phyloP scores from a whole-genome alignment of 2,113 vertebrate species.

The Esox niger region DNA sequence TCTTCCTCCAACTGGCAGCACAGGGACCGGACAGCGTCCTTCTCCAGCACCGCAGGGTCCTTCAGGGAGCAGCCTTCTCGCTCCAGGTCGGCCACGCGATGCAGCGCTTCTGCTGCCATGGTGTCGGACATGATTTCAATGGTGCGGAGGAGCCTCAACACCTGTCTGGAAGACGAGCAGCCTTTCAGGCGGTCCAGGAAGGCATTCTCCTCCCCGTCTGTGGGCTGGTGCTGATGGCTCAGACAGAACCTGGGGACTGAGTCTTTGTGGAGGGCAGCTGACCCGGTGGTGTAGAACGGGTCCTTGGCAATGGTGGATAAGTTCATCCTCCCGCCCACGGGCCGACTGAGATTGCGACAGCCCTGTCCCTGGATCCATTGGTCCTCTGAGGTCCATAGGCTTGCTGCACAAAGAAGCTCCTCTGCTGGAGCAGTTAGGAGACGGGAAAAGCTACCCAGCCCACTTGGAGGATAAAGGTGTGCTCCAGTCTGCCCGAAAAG shows the following conservation, averaged over 20 bases:
- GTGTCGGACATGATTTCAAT: slow-evolving; percentile 67
- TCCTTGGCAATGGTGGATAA: slow-evolving; percentile 58
- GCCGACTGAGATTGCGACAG: slow-evolving; percentile 31
- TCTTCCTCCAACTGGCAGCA: slow-evolving; percentile 80
- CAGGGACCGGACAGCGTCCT: slow-evolving; percentile 68
- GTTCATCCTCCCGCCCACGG: slow-evolving; percentile 38
- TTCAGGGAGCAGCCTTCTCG: slow-evolving; percentile 45
- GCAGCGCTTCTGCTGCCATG: slow-evolving; percentile 75
- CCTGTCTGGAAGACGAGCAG: slow-evolving; percentile 69
- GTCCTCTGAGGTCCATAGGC: slow-evolving; percentile 24
- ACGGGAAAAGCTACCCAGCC: not conserved
- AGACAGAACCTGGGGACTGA: slow-evolving; percentile 34
- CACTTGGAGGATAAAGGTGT: slow-evolving; percentile 21
- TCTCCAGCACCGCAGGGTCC: slow-evolving; percentile 68
- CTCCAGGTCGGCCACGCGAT: slow-evolving; percentile 81
- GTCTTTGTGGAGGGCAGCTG: slow-evolving; percentile 52
- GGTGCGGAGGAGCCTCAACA: slow-evolving; percentile 72
- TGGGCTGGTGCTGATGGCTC: slow-evolving; percentile 46
- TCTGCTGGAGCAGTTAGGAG: slow-evolving; percentile 6
- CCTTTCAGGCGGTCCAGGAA: slow-evolving; percentile 61
- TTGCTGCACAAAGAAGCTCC: slow-evolving; percentile 17
- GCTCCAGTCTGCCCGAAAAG: slow-evolving; percentile 26
- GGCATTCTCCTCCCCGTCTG: slow-evolving; percentile 52
- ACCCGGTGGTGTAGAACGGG: slow-evolving; percentile 54
- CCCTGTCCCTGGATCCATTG: slow-evolving; percentile 21